A percentile compares a stretch with the other conserved stretches of the same genome.
Evolutionary conservation across 2,113 vertebrate species (phyloP).

Genomic region (Podiceps cristatus): DNA sequence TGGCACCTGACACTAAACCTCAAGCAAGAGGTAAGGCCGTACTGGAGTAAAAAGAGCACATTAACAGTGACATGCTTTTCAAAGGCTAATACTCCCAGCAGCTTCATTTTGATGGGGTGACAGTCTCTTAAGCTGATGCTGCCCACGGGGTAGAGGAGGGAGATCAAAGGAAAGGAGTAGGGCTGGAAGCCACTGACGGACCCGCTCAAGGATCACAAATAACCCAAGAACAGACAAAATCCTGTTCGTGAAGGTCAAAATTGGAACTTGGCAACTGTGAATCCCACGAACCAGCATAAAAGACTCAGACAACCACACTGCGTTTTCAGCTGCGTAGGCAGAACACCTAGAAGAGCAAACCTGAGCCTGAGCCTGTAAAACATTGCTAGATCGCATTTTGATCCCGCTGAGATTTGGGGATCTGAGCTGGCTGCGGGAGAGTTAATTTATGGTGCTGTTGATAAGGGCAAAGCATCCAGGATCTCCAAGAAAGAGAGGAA

Average conservation of each 20-base stretch:
- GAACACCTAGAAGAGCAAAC: not conserved
- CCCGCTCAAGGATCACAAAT: not conserved
- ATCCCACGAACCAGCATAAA: not conserved
- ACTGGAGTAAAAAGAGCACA: not conserved
- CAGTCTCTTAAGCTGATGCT: not conserved
- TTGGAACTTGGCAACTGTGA: not conserved
- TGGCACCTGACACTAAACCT: not conserved
- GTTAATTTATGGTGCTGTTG: fast-evolving
- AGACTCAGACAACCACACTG: not conserved
- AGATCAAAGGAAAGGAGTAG: not conserved
- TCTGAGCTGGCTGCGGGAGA: not conserved
- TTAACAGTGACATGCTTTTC: not conserved
- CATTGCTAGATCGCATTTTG: fast-evolving
- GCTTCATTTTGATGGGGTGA: not conserved
- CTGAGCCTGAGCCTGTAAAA: not conserved
- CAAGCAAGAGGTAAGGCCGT: not conserved
- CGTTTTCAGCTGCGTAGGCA: fast-evolving
- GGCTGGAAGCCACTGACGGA: not conserved
- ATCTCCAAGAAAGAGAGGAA: not conserved
- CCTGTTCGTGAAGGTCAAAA: not conserved
- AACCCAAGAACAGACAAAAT: not conserved
- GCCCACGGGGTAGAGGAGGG: not conserved
- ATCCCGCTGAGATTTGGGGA: not conserved
- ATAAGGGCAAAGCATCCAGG: not conserved
- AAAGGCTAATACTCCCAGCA: not conserved